A percentile compares a stretch with the other conserved stretches of the same genome.
These are phyloP conservation scores for Lycocerus yunnanus DNA, from an alignment of 2,888 invertebrate genomes.

Conservation along the genomic window DNA sequence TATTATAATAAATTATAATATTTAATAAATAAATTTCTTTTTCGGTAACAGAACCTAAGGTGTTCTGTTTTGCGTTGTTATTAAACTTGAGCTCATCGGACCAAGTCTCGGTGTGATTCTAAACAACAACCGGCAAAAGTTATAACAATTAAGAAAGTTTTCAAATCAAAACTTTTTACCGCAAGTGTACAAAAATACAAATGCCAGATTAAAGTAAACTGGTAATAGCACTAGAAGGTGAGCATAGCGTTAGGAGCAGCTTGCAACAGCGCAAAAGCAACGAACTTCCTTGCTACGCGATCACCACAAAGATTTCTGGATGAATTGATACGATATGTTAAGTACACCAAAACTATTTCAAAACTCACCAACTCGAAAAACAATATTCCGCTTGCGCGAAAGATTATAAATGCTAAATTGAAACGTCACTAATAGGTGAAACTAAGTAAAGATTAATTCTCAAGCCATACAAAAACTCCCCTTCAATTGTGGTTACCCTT, in stretches of 20 bases:
- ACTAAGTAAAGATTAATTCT: slow-evolving; percentile 24
- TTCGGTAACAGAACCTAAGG: not conserved
- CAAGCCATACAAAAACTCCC: slow-evolving; percentile 25
- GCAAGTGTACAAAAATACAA: slow-evolving; percentile 26
- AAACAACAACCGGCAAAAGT: not conserved
- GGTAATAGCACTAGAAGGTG: slow-evolving; percentile 25
- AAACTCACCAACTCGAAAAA: not conserved
- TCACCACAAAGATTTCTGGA: slow-evolving; percentile 28
- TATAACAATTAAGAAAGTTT: not conserved
- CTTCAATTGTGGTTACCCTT: slow-evolving; percentile 25
- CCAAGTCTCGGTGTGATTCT: not conserved
- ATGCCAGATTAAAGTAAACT: slow-evolving; percentile 31
- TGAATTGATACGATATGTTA: slow-evolving; percentile 25
- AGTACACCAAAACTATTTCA: slow-evolving; percentile 7
- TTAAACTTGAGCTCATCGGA: not conserved
- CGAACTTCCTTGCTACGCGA: slow-evolving; percentile 22
- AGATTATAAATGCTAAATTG: slow-evolving; percentile 1
- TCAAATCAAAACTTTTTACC: slow-evolving; percentile 5
- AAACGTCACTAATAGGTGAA: slow-evolving; percentile 16
- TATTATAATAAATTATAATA: no score
- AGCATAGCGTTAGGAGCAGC: slow-evolving; percentile 17
- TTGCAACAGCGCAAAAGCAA: slow-evolving; percentile 25
- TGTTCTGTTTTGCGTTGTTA: not conserved
- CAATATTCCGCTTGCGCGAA: not conserved
- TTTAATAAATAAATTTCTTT: no score